Base-by-base conservation (phyloP, 2,888 invertebrate genomes). In the Subacronicta megacephala region DNA sequence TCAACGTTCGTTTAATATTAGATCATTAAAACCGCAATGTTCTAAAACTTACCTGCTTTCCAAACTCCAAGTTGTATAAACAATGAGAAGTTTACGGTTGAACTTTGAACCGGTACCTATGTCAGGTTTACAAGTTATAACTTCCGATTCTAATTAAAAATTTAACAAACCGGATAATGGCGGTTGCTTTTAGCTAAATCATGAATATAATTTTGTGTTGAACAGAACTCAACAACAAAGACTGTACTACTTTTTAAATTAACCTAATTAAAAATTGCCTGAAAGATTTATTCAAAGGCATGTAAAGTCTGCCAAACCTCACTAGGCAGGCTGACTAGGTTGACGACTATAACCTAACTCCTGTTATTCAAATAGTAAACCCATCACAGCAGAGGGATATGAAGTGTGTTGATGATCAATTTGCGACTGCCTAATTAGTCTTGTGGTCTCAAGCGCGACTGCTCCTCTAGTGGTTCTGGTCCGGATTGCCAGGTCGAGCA, bases 1-100 rank as follows among this genome's bases (percentile, higher is more conserved):
- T 77, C 85, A 84, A 83, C 89, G 90, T 92, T 89, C 91, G 88
- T 93, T 90, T 92, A 93, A 94, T 94, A 93, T 93, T 93, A 92
- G 91, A 94, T 93, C 93, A 93, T 93, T 93, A 93, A 92, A 93
- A 89, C 94, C 93, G 85, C 93, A 89, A 91, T 91, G 93, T 93
- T 92, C 87, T 82, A 88, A 90, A 93, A 93, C 93, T 93, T 93
- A 90, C 90, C 90, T 92, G 91, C 89, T 90, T 88, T 88, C 83
- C 82, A 76, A 84, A 86, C 89, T 85, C 80, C 75, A 90, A 91
- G 90, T 93, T 90, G 83, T 85, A 90, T 90, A 92, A 92, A 93
- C 93, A 93, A 91, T 87, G 88, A 80, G 85, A 93, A 93, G 87
- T 93, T 92, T 87, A 87, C 82, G 84, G 84, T 82, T 83, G 81